phyloP scores from a whole-genome alignment of 1,140 invertebrate genomes.

The Brachionus angularis region DNA sequence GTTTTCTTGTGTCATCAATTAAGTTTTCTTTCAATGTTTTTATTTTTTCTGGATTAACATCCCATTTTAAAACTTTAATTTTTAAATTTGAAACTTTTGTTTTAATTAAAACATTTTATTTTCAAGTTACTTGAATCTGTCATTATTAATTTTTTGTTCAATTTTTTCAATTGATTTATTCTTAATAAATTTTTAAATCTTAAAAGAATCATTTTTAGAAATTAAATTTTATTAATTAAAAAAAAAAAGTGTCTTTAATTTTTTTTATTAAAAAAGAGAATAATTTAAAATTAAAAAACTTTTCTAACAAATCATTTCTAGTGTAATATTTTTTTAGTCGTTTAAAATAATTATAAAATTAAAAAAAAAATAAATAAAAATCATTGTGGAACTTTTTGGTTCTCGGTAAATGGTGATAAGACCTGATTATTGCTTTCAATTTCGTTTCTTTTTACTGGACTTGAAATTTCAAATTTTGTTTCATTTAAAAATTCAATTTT shows the following conservation, averaged over 20 bases:
- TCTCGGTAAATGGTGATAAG: conserved; percentile 6
- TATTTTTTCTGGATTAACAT: conserved; percentile 1
- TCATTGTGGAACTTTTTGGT: conserved; percentile 36
- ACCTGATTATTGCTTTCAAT: not conserved
- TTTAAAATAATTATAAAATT: not conserved
- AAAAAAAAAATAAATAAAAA: not conserved
- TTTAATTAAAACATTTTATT: not conserved
- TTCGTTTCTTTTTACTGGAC: not conserved
- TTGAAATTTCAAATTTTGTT: not conserved
- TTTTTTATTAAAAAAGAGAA: too few species aligned
- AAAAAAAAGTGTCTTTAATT: too few species aligned
- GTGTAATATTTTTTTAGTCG: not conserved
- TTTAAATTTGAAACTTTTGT: not conserved
- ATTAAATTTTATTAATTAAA: not conserved
- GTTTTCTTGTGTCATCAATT: not conserved
- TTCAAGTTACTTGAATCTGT: conserved; percentile 15
- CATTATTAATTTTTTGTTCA: conserved; percentile 1
- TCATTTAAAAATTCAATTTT: not conserved
- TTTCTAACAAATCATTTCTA: not conserved
- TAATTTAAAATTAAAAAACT: not conserved
- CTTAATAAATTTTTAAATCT: conserved; percentile 9
- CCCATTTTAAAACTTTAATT: conserved; percentile 23
- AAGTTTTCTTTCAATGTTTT: conserved; percentile 14
- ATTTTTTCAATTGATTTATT: not conserved
- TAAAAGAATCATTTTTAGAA: not conserved